These are phyloP conservation scores for Coracias cyanogaster DNA, from an alignment of 2,797 vertebrate genomes.

Conservation along the genomic window DNA sequence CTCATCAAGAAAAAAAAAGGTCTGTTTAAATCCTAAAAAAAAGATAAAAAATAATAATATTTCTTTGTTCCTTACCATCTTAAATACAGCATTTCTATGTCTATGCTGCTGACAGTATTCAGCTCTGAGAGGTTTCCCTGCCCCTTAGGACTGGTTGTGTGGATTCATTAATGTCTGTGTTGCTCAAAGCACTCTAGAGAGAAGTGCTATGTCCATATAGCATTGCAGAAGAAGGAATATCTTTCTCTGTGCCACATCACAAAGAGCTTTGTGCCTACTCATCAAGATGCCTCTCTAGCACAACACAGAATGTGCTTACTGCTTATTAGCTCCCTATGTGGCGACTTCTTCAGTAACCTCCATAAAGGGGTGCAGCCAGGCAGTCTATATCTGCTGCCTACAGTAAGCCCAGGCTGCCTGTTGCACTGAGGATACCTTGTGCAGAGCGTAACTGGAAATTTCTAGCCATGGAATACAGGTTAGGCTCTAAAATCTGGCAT, in stretches of 20 bases:
- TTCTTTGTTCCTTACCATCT: not conserved
- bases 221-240: not conserved
- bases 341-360: not conserved
- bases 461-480: not conserved
- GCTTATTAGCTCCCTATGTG: not conserved
- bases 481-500: not conserved
- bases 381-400: not conserved
- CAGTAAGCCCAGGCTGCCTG: not conserved
- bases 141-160: not conserved
- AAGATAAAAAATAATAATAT: not conserved
- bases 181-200: not conserved
- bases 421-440: not conserved
- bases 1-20: not conserved
- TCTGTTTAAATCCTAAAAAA: not conserved
- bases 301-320: rapidly evolving
- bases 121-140: not conserved
- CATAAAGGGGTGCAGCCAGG: not conserved
- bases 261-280: not conserved
- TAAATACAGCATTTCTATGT: not conserved
- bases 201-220: not conserved
- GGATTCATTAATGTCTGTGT: not conserved
- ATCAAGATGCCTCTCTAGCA: not conserved
- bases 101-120: not conserved
- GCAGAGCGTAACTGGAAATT: not conserved
- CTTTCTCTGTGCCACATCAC: not conserved